These are phyloP conservation scores for Eilema sororculum DNA, from an alignment of 2,888 invertebrate species.

Conservation along the genomic window DNA sequence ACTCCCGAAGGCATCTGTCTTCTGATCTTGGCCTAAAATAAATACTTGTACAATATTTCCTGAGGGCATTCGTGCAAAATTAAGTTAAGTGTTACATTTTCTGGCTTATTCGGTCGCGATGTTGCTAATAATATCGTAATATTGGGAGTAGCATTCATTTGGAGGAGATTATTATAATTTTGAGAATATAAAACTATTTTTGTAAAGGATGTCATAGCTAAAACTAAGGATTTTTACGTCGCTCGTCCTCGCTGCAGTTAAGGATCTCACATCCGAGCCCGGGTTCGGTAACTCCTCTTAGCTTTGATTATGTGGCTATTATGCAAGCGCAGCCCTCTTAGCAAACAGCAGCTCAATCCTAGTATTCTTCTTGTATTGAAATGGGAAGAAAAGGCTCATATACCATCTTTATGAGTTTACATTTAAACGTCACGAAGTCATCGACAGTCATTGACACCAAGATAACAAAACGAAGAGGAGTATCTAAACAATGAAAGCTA, in stretches of 20 bases:
- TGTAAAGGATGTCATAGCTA: no score
- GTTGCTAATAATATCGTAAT: not conserved
- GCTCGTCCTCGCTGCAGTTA: no score
- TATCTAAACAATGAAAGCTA: constrained; percentile 27
- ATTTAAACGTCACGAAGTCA: constrained; percentile 8
- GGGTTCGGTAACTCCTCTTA: no score
- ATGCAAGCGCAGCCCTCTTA: no score
- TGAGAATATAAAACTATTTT: not conserved
- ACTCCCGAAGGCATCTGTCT: not conserved
- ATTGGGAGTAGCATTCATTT: not conserved
- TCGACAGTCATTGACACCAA: constrained; percentile 7
- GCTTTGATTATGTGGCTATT: no score
- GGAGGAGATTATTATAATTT: not conserved
- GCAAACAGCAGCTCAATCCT: no score
- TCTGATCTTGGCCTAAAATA: constrained; percentile 16
- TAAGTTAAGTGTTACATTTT: constrained; percentile 1
- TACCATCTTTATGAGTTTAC: not conserved
- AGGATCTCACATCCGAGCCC: no score
- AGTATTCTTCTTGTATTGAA: no score
- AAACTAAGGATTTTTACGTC: no score
- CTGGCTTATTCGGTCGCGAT: not conserved
- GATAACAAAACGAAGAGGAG: constrained; percentile 21
- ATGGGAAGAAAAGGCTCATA: not conserved
- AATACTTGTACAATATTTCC: constrained; percentile 2
- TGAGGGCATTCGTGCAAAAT: constrained; percentile 2